Evolutionary conservation across 2,797 vertebrate species (phyloP).

Genomic region (Lepilemur ruficaudatus): DNA sequence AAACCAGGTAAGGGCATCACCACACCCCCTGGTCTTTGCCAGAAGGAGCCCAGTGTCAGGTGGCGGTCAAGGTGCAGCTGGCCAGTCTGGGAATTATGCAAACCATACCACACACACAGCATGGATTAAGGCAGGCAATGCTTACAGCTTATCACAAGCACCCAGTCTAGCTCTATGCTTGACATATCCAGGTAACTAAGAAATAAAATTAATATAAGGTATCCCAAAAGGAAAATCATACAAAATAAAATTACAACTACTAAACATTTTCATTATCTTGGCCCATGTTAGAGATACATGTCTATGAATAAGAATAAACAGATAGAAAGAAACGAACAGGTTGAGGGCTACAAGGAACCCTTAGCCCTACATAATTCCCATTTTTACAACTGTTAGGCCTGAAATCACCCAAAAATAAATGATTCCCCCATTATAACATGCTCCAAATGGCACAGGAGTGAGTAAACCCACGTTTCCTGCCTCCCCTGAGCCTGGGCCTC

Average conservation of each 20-base stretch:
- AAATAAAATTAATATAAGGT: background rate
- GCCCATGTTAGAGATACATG: background rate
- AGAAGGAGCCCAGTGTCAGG: background rate
- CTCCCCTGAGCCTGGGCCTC: background rate
- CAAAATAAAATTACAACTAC: background rate
- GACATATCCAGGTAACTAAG: background rate
- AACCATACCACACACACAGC: background rate
- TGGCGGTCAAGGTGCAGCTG: background rate
- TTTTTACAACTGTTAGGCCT: background rate
- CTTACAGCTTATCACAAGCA: background rate
- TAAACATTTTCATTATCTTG: background rate
- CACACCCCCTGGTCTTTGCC: background rate
- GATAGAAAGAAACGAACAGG: background rate
- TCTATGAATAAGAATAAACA: background rate
- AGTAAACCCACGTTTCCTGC: background rate
- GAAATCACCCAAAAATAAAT: background rate
- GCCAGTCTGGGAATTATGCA: background rate
- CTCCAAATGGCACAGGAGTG: background rate
- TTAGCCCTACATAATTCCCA: background rate
- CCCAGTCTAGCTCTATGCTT: fast-evolving
- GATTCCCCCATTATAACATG: background rate
- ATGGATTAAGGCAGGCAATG: fast-evolving
- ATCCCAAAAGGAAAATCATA: background rate
- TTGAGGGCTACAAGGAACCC: background rate
- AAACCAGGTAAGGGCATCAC: background rate